A percentile compares a stretch with the other conserved stretches of the same genome.
These are phyloP conservation scores for Pangasianodon gigas DNA, from an alignment of 2,113 vertebrate species.

Conservation along the genomic window DNA sequence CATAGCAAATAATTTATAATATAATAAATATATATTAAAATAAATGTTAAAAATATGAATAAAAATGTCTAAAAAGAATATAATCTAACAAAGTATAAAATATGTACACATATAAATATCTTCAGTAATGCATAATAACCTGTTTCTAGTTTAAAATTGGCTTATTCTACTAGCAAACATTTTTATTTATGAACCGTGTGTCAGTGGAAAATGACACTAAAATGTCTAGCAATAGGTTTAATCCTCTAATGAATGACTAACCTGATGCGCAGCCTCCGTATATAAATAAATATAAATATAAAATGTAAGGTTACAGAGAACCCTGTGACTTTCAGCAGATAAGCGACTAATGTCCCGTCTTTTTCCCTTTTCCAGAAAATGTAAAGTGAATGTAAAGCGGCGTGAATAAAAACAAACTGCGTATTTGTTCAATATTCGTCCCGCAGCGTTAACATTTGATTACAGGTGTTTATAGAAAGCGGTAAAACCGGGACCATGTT, in stretches of 20 bases:
- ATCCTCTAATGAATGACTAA: neutral
- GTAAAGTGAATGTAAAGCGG: neutral
- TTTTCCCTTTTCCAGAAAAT: neutral
- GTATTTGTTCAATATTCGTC: neutral
- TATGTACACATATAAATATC: neutral
- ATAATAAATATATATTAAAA: neutral
- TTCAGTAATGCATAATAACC: neutral
- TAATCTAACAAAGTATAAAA: neutral
- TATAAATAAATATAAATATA: neutral
- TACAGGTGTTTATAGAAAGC: neutral
- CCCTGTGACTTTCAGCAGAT: neutral
- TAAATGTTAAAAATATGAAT: neutral
- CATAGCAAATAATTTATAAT: neutral
- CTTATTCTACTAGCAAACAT: neutral
- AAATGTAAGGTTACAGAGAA: neutral
- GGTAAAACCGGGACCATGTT: neutral
- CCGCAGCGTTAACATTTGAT: neutral
- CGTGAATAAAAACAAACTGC: neutral
- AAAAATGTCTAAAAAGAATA: neutral
- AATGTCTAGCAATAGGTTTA: neutral
- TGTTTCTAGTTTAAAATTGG: neutral
- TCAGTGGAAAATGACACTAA: neutral
- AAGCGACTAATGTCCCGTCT: neutral
- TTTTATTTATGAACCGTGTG: neutral
- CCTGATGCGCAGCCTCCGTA: neutral